Percentiles rank a stretch among this genome's conserved stretches.
phyloP scores from a whole-genome alignment of 1,140 invertebrate genomes.

The Episyrphus balteatus region DNA sequence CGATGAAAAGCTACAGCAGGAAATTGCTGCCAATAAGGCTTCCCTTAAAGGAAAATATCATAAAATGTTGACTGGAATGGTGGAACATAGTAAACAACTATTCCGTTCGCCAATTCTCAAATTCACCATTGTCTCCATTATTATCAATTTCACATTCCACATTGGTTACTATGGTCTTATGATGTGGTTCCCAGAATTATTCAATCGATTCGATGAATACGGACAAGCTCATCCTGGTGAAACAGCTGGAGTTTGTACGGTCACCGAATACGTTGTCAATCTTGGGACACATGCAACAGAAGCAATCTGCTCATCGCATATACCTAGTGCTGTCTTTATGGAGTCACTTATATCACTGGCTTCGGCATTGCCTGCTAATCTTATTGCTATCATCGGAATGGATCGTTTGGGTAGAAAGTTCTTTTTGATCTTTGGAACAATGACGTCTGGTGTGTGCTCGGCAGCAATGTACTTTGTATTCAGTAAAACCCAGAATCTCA shows the following conservation, averaged over 20 bases:
- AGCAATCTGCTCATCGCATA: constrained; percentile 54
- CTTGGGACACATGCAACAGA: constrained; percentile 46
- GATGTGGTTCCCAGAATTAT: constrained; percentile 88
- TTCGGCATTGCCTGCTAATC: constrained; percentile 71
- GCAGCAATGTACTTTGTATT: constrained; percentile 72
- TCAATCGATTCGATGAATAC: constrained; percentile 74
- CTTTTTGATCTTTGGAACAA: constrained; percentile 77
- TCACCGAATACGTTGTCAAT: constrained; percentile 62
- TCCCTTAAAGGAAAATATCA: constrained; percentile 49
- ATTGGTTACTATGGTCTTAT: constrained; percentile 81
- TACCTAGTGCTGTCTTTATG: constrained; percentile 65
- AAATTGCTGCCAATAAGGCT: constrained; percentile 43
- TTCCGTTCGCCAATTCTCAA: constrained; percentile 67
- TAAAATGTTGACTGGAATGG: constrained; percentile 60
- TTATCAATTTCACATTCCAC: constrained; percentile 80
- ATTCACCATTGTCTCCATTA: constrained; percentile 71
- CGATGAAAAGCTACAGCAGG: constrained; percentile 43
- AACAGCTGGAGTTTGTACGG: constrained; percentile 60
- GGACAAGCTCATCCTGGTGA: constrained; percentile 46
- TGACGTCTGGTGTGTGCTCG: constrained; percentile 74
- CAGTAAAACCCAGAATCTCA: constrained; percentile 68
- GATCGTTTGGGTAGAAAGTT: constrained; percentile 79
- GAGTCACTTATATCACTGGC: constrained; percentile 77
- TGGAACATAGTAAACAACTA: constrained; percentile 66
- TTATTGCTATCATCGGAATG: constrained; percentile 63